phyloP scores from a whole-genome alignment of 1,140 invertebrate species.

The Aphaenogaster floridana region DNA sequence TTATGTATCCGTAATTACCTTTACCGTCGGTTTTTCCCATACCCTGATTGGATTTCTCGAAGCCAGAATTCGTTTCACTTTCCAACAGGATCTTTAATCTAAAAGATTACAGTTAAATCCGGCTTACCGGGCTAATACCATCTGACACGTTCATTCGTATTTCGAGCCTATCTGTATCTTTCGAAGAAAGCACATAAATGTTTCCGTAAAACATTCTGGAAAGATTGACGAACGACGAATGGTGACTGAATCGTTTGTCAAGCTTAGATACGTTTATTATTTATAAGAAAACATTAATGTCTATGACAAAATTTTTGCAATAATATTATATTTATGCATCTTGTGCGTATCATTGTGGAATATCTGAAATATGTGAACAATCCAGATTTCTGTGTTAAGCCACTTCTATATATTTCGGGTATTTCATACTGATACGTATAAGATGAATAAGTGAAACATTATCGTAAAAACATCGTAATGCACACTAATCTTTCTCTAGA shows the following conservation, averaged over 20 bases:
- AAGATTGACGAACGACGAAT: not conserved
- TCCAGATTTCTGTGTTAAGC: too few relatives aligned
- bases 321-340: too few relatives aligned
- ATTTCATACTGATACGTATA: too few relatives aligned
- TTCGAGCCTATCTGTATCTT: not conserved
- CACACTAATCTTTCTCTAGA: too few relatives aligned
- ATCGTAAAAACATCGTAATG: too few relatives aligned
- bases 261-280: too few relatives aligned
- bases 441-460: too few relatives aligned
- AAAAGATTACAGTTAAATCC: conserved; percentile 32
- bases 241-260: not conserved
- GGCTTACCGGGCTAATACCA: not conserved
- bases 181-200: not conserved
- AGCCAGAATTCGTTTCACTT: conserved; percentile 45
- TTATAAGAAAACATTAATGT: too few relatives aligned
- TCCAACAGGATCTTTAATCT: conserved; percentile 42
- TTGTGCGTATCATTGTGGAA: too few relatives aligned
- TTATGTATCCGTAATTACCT: conserved; percentile 10
- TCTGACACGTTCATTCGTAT: not conserved
- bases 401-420: too few relatives aligned
- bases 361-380: too few relatives aligned
- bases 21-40: not conserved
- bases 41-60: not conserved
- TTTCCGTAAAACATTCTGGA: not conserved
- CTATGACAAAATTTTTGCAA: too few relatives aligned